Percentiles rank a stretch among this genome's conserved stretches.
phyloP scores from a whole-genome alignment of 2,888 invertebrate genomes.

The Campoplex nolae region DNA sequence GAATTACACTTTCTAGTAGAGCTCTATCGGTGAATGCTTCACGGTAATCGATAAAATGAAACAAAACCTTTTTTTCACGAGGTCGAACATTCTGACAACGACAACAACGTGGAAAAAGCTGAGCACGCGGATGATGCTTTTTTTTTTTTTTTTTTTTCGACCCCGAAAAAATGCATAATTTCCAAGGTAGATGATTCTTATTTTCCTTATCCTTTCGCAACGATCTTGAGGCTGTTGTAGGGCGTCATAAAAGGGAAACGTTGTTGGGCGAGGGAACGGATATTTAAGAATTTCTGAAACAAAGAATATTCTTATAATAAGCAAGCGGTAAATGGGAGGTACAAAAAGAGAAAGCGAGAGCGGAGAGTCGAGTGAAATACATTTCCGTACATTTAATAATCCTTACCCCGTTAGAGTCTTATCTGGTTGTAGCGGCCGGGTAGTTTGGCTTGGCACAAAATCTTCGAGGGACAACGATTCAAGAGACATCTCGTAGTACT shows the following conservation, averaged over 20 bases:
- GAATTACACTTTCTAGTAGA: no score
- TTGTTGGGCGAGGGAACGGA: background rate
- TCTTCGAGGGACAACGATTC: constrained; percentile 35
- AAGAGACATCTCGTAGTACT: background rate
- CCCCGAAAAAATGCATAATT: background rate
- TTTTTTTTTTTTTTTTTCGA: background rate
- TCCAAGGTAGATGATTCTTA: background rate
- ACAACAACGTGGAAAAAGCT: background rate
- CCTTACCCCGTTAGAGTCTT: constrained; percentile 76
- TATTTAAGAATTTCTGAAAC: constrained; percentile 53
- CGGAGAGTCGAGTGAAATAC: constrained; percentile 62
- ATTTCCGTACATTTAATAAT: constrained; percentile 69
- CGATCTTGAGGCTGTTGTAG: constrained; percentile 24
- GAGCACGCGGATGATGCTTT: background rate
- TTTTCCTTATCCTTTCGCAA: constrained; percentile 17
- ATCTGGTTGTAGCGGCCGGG: constrained; percentile 65
- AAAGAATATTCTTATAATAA: constrained; percentile 32
- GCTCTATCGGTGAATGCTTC: no score
- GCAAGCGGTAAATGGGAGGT: background rate
- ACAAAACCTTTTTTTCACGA: no score
- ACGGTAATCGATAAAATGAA: no score
- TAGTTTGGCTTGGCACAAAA: constrained; percentile 51
- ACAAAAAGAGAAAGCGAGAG: background rate
- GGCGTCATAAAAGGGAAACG: background rate
- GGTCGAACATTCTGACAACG: background rate